Percentiles rank a stretch among this genome's conserved stretches.
phyloP scores from a whole-genome alignment of 2,113 vertebrate genomes.

The Alligator sinensis region DNA sequence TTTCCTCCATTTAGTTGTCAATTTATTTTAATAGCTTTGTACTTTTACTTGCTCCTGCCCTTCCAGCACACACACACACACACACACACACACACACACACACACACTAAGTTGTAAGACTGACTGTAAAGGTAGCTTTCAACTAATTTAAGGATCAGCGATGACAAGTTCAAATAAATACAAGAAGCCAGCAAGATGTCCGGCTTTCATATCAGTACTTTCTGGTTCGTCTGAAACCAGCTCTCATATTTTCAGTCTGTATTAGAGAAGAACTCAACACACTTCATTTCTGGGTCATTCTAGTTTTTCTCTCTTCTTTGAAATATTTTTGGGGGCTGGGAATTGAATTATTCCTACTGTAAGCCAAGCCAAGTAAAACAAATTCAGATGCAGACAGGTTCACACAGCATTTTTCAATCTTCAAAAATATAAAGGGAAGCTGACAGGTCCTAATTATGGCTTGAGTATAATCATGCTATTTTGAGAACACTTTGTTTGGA shows the following conservation, averaged over 20 bases:
- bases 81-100: no score
- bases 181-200: accelerated
- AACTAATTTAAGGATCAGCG: not conserved
- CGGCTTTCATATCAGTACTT: not conserved
- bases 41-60: not conserved
- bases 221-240: not conserved
- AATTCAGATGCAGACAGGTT: not conserved
- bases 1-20: not conserved
- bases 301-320: constrained; percentile 37
- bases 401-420: constrained; percentile 10
- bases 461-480: no score
- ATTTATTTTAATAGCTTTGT: not conserved
- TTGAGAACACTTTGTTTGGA: not conserved
- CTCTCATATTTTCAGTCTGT: not conserved
- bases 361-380: constrained; percentile 58
- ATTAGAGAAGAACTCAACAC: constrained; percentile 6
- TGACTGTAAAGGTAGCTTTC: not conserved
- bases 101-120: not conserved
- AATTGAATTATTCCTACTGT: constrained; percentile 59
- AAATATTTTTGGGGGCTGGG: constrained; percentile 6
- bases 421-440: not conserved
- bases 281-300: constrained; percentile 10
- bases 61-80: no score
- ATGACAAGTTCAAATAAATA: not conserved
- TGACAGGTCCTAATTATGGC: not conserved